Conservation (phyloP, 2,113 vertebrate species). For the Gnathonemus longibarbis region DNA sequence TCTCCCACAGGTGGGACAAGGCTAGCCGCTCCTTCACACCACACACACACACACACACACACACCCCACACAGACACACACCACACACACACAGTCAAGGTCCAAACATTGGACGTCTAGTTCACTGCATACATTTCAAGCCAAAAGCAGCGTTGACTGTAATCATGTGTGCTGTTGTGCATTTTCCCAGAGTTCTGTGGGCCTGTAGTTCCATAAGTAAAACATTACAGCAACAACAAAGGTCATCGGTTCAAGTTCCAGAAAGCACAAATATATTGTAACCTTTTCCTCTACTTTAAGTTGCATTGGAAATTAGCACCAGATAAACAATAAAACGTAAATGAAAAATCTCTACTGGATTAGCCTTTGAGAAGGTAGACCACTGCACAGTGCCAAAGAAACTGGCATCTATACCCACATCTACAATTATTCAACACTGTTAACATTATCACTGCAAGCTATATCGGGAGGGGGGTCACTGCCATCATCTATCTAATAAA, state of each 20-base stretch:
- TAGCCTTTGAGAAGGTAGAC: neutral
- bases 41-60: neutral
- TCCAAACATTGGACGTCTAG: too few relatives aligned
- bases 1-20: neutral
- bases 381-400: neutral
- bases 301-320: neutral
- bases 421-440: neutral
- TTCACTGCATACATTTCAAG: too few relatives aligned
- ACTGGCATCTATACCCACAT: neutral
- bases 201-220: neutral
- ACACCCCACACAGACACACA: neutral
- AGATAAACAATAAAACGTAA: neutral
- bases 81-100: neutral
- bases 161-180: too few relatives aligned
- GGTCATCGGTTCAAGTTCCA: neutral
- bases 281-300: neutral
- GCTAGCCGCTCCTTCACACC: neutral
- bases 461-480: neutral
- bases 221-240: neutral
- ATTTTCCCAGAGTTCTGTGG: neutral
- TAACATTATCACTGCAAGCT: neutral
- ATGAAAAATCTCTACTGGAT: neutral
- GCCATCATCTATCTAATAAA: neutral
- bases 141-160: too few relatives aligned
- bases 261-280: neutral